Conservation (phyloP, 2,888 invertebrate species). For the Lithophane semibrunnea region DNA sequence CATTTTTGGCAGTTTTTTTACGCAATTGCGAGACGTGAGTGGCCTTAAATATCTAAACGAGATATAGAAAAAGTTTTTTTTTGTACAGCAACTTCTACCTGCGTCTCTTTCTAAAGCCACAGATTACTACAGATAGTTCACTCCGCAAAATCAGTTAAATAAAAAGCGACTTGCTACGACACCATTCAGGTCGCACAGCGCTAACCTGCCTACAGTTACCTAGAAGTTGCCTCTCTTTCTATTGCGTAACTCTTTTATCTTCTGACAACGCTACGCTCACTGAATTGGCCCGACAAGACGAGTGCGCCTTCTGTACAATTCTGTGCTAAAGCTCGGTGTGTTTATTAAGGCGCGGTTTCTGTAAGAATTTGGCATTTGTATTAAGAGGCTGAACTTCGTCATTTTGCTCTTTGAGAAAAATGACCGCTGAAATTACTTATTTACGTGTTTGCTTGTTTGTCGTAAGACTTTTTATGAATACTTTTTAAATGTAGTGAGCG, state of each 20-base stretch:
- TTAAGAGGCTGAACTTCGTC: conserved; percentile 22
- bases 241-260: too few relatives aligned
- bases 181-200: too few relatives aligned
- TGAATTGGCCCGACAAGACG: too few relatives aligned
- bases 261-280: too few relatives aligned
- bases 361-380: conserved; percentile 24
- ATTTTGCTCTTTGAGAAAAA: neutral
- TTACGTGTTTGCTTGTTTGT: conserved; percentile 13
- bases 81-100: neutral
- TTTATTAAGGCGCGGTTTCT: neutral
- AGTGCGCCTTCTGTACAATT: too few relatives aligned
- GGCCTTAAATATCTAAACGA: neutral
- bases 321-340: neutral
- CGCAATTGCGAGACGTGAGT: neutral
- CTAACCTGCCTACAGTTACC: too few relatives aligned
- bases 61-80: neutral
- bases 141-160: too few relatives aligned
- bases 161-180: too few relatives aligned
- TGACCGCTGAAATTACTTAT: neutral
- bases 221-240: too few relatives aligned
- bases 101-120: neutral
- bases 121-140: too few relatives aligned
- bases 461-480: conserved; percentile 22
- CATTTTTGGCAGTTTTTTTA: neutral
- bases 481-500: conserved; percentile 7